phyloP scores from a whole-genome alignment of 2,113 vertebrate genomes.

The Sardina pilchardus region DNA sequence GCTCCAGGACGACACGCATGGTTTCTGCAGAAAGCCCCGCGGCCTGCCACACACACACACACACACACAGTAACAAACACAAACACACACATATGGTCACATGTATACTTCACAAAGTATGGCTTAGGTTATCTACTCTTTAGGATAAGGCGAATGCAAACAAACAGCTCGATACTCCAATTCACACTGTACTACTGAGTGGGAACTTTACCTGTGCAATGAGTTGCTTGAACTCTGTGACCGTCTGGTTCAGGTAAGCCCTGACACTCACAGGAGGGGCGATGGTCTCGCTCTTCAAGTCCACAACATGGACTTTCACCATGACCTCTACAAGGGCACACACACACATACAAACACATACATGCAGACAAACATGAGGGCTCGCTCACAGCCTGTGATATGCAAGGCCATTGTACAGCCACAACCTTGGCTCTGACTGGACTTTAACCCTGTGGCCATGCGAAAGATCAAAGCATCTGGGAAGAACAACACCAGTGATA shows the following conservation, averaged over 20 bases:
- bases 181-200: not conserved
- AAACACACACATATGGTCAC: not conserved
- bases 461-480: not conserved
- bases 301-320: constrained; percentile 95
- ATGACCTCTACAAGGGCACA: constrained; percentile 86
- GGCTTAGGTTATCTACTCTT: not conserved
- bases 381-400: not conserved
- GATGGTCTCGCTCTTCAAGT: constrained; percentile 88
- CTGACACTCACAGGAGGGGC: constrained; percentile 86
- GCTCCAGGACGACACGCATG: constrained; percentile 94
- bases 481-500: not conserved
- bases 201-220: constrained; percentile 86
- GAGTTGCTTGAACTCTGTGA: constrained; percentile 94
- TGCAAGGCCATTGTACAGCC: not conserved
- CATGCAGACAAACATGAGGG: not conserved
- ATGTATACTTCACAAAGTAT: not conserved
- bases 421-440: not conserved
- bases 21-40: constrained; percentile 82
- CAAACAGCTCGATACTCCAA: not conserved
- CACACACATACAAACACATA: constrained; percentile 30
- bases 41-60: constrained; percentile 68
- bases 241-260: constrained; percentile 94
- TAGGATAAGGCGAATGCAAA: not conserved
- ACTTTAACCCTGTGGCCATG: not conserved
- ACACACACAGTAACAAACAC: not conserved